phyloP scores from a whole-genome alignment of 2,113 vertebrate species.

The Anser cygnoides region DNA sequence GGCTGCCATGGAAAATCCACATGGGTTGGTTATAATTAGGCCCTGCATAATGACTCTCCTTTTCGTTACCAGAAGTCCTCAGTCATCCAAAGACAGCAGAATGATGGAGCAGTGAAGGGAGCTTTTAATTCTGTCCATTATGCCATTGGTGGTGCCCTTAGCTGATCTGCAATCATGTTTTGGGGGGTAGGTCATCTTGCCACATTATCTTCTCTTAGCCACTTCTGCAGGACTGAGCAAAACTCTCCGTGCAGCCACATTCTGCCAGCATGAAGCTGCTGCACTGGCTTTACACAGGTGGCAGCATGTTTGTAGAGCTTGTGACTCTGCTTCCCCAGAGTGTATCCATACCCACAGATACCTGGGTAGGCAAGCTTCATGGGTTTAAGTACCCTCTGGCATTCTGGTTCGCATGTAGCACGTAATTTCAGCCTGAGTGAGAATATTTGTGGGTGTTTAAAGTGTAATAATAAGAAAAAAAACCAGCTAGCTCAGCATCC shows the following conservation, averaged over 20 bases:
- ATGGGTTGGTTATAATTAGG: constrained; percentile 43
- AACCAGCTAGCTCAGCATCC: too few species aligned
- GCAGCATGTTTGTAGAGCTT: background rate
- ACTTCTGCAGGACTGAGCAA: too few species aligned
- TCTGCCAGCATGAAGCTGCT: background rate
- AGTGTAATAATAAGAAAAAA: background rate
- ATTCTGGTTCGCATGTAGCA: background rate
- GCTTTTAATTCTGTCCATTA: background rate
- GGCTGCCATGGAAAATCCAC: constrained; percentile 44
- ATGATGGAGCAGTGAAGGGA: background rate
- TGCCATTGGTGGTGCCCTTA: background rate
- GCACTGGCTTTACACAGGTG: background rate
- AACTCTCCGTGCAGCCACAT: background rate
- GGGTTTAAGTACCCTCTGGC: background rate
- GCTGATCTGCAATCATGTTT: rapidly evolving
- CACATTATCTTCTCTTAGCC: background rate
- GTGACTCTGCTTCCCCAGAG: rapidly evolving
- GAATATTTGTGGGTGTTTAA: background rate
- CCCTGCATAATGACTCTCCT: background rate
- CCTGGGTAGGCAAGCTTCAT: background rate
- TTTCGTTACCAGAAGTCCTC: background rate
- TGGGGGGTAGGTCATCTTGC: background rate
- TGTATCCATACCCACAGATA: background rate
- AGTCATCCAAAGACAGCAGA: background rate
- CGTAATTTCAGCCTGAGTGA: background rate